phyloP scores from a whole-genome alignment of 2,113 vertebrate species.

The Diadophis punctatus region DNA sequence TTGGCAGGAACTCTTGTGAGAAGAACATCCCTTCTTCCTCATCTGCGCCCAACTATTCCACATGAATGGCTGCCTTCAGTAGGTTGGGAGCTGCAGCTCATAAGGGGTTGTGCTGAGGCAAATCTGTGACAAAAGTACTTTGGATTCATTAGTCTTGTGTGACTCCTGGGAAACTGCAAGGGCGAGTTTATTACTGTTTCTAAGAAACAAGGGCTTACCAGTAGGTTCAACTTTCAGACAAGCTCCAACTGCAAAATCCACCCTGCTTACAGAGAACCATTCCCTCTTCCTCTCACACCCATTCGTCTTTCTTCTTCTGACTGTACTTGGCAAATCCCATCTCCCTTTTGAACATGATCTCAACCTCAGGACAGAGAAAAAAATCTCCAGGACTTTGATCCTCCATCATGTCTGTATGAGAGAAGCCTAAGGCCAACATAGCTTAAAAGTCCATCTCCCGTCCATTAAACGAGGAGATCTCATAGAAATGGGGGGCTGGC shows the following conservation, averaged over 20 bases:
- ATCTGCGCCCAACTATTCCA: neutral
- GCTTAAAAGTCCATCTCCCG: neutral
- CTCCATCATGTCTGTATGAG: fast-evolving
- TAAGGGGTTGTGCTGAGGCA: fast-evolving
- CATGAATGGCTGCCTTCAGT: fast-evolving
- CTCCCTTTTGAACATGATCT: neutral
- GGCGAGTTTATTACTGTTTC: slow-evolving; percentile 7
- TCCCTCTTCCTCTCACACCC: neutral
- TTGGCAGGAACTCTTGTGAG: neutral
- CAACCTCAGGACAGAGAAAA: neutral
- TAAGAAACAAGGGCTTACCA: slow-evolving; percentile 17
- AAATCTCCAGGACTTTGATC: neutral
- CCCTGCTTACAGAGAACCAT: neutral
- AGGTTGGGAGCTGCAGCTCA: neutral
- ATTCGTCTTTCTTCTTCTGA: neutral
- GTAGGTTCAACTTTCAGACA: neutral
- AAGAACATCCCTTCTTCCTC: neutral
- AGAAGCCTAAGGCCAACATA: neutral
- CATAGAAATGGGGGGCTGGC: neutral
- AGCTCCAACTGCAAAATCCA: neutral
- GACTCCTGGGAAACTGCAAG: neutral
- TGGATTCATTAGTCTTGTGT: neutral
- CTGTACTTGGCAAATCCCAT: neutral
- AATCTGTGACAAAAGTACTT: fast-evolving
- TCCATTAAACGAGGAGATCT: neutral